Evolutionary conservation across 1,140 invertebrate genomes (phyloP).

Genomic region (Ruditapes philippinarum): DNA sequence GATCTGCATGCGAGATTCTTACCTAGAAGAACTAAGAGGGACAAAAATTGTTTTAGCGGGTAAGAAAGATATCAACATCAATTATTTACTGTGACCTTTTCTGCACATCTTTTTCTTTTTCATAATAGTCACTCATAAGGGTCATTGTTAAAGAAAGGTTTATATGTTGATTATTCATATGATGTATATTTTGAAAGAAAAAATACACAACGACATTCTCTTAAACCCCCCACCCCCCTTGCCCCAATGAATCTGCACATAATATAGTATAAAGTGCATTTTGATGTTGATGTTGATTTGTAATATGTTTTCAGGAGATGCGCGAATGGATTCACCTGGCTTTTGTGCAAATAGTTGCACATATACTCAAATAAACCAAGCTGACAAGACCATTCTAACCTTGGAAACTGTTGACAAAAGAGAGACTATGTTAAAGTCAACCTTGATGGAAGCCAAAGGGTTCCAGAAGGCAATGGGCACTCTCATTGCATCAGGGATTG

Average conservation of each 20-base stretch:
- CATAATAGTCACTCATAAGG: no score
- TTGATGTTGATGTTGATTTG: no score
- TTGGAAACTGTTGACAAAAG: constrained; percentile 22
- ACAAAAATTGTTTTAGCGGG: background rate
- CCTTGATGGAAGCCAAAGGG: background rate
- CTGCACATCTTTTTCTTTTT: no score
- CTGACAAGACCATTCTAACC: constrained; percentile 4
- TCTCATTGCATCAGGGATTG: background rate
- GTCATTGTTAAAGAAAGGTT: no score
- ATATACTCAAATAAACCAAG: background rate
- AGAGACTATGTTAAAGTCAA: background rate
- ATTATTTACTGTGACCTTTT: no score
- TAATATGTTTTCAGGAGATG: background rate
- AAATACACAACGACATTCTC: no score
- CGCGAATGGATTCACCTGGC: background rate
- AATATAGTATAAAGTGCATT: no score
- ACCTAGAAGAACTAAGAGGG: background rate
- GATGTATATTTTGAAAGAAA: no score
- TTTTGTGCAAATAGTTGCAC: background rate
- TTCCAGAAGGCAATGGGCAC: background rate
- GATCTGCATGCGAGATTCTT: background rate
- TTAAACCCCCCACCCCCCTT: no score
- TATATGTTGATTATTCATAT: no score
- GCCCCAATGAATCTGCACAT: no score
- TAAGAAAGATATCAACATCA: background rate